phyloP scores from a whole-genome alignment of 1,140 invertebrate species.

The Drosophila saltans region DNA sequence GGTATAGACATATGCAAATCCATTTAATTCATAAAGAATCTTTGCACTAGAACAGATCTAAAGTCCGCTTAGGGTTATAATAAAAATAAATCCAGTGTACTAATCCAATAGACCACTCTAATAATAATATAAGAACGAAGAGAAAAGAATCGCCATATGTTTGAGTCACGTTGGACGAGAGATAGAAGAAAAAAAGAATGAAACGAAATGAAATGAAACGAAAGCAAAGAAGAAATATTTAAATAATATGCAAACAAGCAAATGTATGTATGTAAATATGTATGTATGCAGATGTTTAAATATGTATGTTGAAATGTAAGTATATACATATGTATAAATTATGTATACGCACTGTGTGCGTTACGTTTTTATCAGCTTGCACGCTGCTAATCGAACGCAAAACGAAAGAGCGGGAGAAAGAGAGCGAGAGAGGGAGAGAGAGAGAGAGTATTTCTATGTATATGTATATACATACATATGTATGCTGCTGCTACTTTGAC shows the following conservation, averaged over 20 bases:
- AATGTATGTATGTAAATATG: slow-evolving; percentile 15
- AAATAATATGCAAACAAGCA: slow-evolving; percentile 54
- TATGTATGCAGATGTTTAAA: slow-evolving; percentile 53
- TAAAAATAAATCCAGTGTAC: background rate
- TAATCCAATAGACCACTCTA: background rate
- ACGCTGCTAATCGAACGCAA: slow-evolving; percentile 27
- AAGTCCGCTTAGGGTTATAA: background rate
- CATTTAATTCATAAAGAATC: background rate
- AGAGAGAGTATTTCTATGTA: slow-evolving; percentile 33
- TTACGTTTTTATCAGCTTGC: slow-evolving; percentile 66
- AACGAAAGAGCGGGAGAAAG: slow-evolving; percentile 14
- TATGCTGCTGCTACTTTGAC: slow-evolving; percentile 73
- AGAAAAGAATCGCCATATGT: background rate
- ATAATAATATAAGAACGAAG: background rate
- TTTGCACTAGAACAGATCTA: background rate
- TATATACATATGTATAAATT: slow-evolving; percentile 64
- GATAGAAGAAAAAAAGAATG: slow-evolving; percentile 68
- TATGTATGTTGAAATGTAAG: slow-evolving; percentile 23
- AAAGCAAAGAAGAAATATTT: slow-evolving; percentile 11
- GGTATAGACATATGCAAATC: too few relatives aligned
- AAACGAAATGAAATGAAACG: slow-evolving; percentile 9
- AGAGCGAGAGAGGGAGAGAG: slow-evolving; percentile 16
- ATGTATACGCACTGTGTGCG: slow-evolving; percentile 74
- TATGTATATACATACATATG: slow-evolving; percentile 2
- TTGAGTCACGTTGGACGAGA: slow-evolving; percentile 5